phyloP scores from a whole-genome alignment of 2,888 invertebrate species.

The Plagodis pulveraria region DNA sequence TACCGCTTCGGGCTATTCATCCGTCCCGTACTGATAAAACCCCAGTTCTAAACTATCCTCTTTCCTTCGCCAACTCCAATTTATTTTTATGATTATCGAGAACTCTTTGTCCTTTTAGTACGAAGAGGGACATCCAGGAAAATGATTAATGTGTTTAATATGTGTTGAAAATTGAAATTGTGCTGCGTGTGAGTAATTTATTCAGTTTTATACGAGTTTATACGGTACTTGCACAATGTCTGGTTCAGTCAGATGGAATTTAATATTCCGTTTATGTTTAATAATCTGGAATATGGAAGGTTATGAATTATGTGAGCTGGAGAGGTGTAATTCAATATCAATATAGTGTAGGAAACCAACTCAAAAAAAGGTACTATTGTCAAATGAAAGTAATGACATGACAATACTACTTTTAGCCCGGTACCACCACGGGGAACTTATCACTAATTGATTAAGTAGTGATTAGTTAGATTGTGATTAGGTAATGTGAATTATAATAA shows the following conservation, averaged over 20 bases:
- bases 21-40: slow-evolving; percentile 61
- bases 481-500: no score
- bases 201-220: slow-evolving; percentile 48
- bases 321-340: neutral
- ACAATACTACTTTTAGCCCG: no score
- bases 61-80: slow-evolving; percentile 53
- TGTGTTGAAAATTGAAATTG: slow-evolving; percentile 48
- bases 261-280: slow-evolving; percentile 64
- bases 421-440: no score
- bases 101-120: slow-evolving; percentile 40
- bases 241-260: slow-evolving; percentile 58
- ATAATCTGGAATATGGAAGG: slow-evolving; percentile 34
- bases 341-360: no score
- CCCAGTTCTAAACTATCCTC: slow-evolving; percentile 55
- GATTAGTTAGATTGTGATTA: no score
- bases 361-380: no score
- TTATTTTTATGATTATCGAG: slow-evolving; percentile 53
- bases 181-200: slow-evolving; percentile 58
- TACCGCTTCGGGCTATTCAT: slow-evolving; percentile 56
- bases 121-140: slow-evolving; percentile 14
- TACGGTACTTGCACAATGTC: slow-evolving; percentile 38
- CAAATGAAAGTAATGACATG: no score
- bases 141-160: slow-evolving; percentile 47
- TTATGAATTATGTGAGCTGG: slow-evolving; percentile 7
- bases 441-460: no score